Percentiles rank a stretch among this genome's conserved stretches.
Evolutionary conservation across 2,888 invertebrate species (phyloP).

Genomic region (Andrena minutula): DNA sequence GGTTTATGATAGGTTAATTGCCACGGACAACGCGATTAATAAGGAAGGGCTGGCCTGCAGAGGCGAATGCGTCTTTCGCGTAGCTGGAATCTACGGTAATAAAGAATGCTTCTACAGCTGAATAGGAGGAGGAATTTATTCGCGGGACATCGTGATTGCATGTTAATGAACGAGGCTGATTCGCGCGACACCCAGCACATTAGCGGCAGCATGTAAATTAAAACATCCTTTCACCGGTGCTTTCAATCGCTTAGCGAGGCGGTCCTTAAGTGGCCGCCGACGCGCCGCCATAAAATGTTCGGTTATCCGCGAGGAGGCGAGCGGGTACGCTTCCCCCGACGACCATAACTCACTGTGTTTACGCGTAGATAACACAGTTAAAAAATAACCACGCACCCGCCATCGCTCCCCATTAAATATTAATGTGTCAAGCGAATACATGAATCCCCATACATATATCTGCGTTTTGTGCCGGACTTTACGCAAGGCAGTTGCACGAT

Average conservation of each 20-base stretch:
- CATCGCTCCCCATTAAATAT: slow-evolving; percentile 67
- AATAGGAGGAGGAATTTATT: slow-evolving; percentile 39
- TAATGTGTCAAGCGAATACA: slow-evolving; percentile 65
- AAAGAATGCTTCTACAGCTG: slow-evolving; percentile 28
- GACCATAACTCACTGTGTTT: slow-evolving; percentile 66
- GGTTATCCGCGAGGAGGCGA: slow-evolving; percentile 49
- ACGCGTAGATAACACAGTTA: slow-evolving; percentile 62
- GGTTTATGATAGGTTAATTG: slow-evolving; percentile 4
- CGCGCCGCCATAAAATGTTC: slow-evolving; percentile 59
- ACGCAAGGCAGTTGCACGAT: slow-evolving; percentile 37
- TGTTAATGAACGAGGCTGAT: slow-evolving; percentile 60
- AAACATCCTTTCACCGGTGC: slow-evolving; percentile 56
- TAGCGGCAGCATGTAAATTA: slow-evolving; percentile 62
- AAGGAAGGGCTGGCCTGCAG: background rate
- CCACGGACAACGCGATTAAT: slow-evolving; percentile 5
- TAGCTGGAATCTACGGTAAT: slow-evolving; percentile 32
- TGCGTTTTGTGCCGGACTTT: slow-evolving; percentile 33
- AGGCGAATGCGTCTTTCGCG: background rate
- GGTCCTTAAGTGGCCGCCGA: slow-evolving; percentile 60
- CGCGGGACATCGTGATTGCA: slow-evolving; percentile 42
- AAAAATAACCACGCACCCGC: slow-evolving; percentile 49
- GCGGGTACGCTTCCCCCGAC: slow-evolving; percentile 28
- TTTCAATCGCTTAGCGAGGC: slow-evolving; percentile 49
- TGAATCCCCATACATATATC: slow-evolving; percentile 51
- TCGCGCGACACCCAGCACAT: slow-evolving; percentile 49